phyloP scores from a whole-genome alignment of 1,140 invertebrate species.

The Eufriesea mexicana region DNA sequence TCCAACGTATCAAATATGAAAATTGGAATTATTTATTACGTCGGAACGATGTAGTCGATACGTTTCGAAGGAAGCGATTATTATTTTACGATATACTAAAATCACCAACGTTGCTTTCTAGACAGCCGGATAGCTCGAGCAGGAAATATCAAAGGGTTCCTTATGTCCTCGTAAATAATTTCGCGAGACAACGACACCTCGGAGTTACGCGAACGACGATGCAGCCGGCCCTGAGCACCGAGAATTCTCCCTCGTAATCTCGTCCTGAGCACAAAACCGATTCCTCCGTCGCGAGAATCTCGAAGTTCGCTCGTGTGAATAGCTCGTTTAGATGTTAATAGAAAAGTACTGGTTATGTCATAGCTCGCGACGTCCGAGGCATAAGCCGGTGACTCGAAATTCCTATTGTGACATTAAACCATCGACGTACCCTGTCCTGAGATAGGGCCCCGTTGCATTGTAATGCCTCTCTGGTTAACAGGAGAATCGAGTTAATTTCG shows the following conservation, averaged over 20 bases:
- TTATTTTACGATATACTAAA: no score
- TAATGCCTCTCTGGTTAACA: conserved; percentile 21
- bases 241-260: conserved; percentile 51
- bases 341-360: conserved; percentile 58
- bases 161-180: background rate
- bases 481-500: conserved; percentile 45
- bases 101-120: no score
- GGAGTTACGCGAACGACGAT: background rate
- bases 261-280: conserved; percentile 44
- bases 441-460: conserved; percentile 12
- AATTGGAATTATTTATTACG: no score
- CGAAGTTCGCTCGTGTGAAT: conserved; percentile 43
- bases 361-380: conserved; percentile 18
- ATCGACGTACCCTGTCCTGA: conserved; percentile 30
- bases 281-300: conserved; percentile 24
- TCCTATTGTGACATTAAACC: conserved; percentile 55
- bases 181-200: background rate
- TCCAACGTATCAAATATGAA: no score
- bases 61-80: no score
- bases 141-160: no score
- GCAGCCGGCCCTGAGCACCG: conserved; percentile 11
- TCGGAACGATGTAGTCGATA: no score
- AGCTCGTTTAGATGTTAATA: conserved; percentile 66
- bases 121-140: no score
- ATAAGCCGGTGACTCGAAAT: conserved; percentile 47